Evolutionary conservation across 2,888 invertebrate species (phyloP).

Genomic region (Cephonodes hylas): DNA sequence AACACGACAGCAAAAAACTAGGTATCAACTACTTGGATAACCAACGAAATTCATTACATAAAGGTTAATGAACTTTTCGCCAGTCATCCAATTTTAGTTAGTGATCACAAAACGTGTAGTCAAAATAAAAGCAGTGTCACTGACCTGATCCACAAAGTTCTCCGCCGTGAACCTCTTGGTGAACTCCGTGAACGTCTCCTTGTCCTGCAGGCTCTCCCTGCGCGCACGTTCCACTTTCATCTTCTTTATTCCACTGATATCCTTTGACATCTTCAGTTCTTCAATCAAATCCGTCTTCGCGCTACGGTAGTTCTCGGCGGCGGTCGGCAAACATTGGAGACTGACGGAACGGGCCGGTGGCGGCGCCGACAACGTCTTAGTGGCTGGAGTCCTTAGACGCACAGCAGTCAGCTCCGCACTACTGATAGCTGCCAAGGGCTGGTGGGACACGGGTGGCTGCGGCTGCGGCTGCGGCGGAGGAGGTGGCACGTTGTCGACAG

Average conservation of each 20-base stretch:
- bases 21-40: neutral
- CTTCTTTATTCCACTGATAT: conserved; percentile 96
- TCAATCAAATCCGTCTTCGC: conserved; percentile 94
- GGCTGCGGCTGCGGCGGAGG: conserved; percentile 71
- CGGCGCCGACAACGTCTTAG: conserved; percentile 92
- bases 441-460: conserved; percentile 73
- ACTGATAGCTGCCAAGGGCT: conserved; percentile 93
- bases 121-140: conserved; percentile 43
- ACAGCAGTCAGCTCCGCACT: conserved; percentile 93
- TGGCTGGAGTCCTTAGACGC: conserved; percentile 87
- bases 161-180: conserved; percentile 91
- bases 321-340: conserved; percentile 85
- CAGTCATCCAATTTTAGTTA: conserved; percentile 36
- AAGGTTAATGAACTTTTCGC: conserved; percentile 43
- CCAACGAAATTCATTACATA: conserved; percentile 7
- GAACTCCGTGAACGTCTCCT: conserved; percentile 91
- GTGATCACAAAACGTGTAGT: conserved; percentile 18
- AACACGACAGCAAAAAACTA: neutral
- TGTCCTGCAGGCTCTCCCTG: conserved; percentile 90
- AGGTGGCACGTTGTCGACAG: conserved; percentile 52
- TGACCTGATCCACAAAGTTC: conserved; percentile 94
- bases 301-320: conserved; percentile 85
- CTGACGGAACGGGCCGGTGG: conserved; percentile 84
- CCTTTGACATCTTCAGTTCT: conserved; percentile 94
- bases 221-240: conserved; percentile 94